These are phyloP conservation scores for Otis tarda DNA, from an alignment of 2,113 vertebrate species.

Conservation along the genomic window DNA sequence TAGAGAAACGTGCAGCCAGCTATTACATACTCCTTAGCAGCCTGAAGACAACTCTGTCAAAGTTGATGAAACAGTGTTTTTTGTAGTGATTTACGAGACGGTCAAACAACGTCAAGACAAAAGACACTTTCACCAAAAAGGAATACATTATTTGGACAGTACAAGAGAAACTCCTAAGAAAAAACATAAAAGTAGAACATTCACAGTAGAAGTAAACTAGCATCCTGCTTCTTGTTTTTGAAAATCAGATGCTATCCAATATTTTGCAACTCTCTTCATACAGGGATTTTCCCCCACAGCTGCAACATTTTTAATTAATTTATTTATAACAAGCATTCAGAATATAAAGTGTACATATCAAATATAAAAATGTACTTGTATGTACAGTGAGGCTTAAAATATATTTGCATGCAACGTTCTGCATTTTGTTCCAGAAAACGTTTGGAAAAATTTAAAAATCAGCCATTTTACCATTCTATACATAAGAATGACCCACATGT, in stretches of 20 bases:
- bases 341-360: neutral
- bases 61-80: neutral
- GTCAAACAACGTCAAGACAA: neutral
- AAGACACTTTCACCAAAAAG: neutral
- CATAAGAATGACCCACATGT: neutral
- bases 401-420: neutral
- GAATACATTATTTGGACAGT: neutral
- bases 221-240: neutral
- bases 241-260: neutral
- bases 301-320: neutral
- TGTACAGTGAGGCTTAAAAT: neutral
- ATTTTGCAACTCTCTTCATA: neutral
- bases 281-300: neutral
- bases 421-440: neutral
- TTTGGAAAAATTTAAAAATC: neutral
- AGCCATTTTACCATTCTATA: neutral
- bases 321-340: neutral
- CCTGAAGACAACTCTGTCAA: neutral
- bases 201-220: neutral
- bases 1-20: neutral
- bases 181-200: neutral
- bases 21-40: neutral
- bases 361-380: neutral
- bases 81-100: neutral
- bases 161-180: neutral